Evolutionary conservation across 1,140 invertebrate species (phyloP).

Genomic region (Hormaphis cornu): DNA sequence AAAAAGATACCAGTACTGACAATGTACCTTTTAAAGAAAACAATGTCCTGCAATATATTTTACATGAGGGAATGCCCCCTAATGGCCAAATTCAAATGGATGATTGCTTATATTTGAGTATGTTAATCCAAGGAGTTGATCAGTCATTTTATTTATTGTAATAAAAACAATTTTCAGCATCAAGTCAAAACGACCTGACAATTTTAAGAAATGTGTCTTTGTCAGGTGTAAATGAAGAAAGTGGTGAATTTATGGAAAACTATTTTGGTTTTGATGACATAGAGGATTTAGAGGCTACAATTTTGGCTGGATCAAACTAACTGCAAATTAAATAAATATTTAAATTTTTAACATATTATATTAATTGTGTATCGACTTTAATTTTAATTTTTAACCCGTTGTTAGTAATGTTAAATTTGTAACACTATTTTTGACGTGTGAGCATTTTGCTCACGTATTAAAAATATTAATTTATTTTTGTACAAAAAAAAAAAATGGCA

Average conservation of each 20-base stretch:
- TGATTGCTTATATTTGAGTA: conserved; percentile 30
- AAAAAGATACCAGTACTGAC: conserved; percentile 44
- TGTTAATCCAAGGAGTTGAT: conserved; percentile 36
- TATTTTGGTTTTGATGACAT: conserved; percentile 77
- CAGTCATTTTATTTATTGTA: not conserved
- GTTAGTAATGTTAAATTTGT: too few relatives aligned
- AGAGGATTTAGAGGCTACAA: conserved; percentile 41
- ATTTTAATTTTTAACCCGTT: not conserved
- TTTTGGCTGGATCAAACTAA: conserved; percentile 8
- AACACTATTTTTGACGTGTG: too few relatives aligned
- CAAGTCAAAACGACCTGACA: conserved; percentile 15
- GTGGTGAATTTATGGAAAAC: conserved; percentile 50
- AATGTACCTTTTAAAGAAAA: conserved; percentile 50
- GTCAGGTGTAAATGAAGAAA: conserved; percentile 11
- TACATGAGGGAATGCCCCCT: conserved; percentile 72
- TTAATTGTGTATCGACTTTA: not conserved
- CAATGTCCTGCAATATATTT: conserved; percentile 76
- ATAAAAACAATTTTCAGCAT: too few relatives aligned
- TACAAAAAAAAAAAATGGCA: too few relatives aligned
- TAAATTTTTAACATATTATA: not conserved
- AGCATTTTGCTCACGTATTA: too few relatives aligned
- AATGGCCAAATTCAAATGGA: conserved; percentile 49
- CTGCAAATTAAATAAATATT: not conserved
- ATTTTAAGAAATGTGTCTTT: conserved; percentile 20
- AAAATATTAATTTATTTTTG: too few relatives aligned